phyloP scores from a whole-genome alignment of 2,888 invertebrate species.

The Drosophila acutilabella region DNA sequence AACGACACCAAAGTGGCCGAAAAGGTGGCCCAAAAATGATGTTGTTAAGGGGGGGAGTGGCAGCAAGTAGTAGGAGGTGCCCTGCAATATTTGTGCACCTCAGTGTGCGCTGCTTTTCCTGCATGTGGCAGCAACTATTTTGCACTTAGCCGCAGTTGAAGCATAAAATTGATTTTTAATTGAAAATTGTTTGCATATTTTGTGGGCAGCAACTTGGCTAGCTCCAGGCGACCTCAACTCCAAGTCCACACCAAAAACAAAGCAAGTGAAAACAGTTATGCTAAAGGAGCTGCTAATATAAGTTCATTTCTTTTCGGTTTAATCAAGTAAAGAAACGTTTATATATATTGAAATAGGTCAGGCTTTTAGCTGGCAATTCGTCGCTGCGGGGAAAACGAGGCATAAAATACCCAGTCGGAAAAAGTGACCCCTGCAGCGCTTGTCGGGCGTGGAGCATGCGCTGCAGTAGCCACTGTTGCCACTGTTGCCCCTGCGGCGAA shows the following conservation, averaged over 20 bases:
- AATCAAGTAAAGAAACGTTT: not conserved
- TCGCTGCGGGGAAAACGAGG: constrained; percentile 32
- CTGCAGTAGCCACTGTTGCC: constrained; percentile 29
- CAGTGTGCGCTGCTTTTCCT: constrained; percentile 9
- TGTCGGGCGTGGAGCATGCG: constrained; percentile 65
- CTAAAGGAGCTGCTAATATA: not conserved
- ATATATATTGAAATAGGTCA: constrained; percentile 70
- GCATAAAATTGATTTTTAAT: constrained; percentile 82
- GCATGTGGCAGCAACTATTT: constrained; percentile 50
- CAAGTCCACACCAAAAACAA: not conserved
- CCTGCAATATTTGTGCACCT: constrained; percentile 47
- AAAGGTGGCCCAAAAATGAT: not conserved
- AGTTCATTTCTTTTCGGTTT: constrained; percentile 1
- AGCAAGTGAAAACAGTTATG: not conserved
- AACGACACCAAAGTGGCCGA: not conserved
- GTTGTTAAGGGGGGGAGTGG: constrained; percentile 17
- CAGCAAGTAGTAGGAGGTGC: constrained; percentile 35
- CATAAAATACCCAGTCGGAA: not conserved
- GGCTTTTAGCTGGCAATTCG: constrained; percentile 52
- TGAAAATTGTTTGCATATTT: constrained; percentile 81
- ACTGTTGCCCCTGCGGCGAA: constrained; percentile 51
- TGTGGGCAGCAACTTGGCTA: constrained; percentile 18
- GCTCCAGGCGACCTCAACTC: not conserved
- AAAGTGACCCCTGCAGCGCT: constrained; percentile 4
- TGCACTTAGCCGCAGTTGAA: constrained; percentile 78